These are phyloP conservation scores for Rhineura floridana DNA, from an alignment of 2,113 vertebrate species.

Conservation along the genomic window DNA sequence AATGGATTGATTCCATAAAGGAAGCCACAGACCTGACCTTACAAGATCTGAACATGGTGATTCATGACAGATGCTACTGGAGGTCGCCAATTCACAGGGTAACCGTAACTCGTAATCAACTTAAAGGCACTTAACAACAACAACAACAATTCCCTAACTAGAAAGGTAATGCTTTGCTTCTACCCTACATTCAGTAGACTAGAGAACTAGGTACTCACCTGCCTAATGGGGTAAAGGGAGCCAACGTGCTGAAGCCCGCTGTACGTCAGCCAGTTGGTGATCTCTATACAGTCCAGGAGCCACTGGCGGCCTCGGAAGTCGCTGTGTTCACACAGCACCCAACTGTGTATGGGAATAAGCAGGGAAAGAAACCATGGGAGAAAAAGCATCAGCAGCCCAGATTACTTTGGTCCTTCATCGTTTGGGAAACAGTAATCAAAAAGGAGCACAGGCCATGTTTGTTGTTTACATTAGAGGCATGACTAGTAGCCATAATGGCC, in stretches of 20 bases:
- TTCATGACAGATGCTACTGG: too few relatives aligned
- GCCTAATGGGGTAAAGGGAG: slow-evolving; percentile 89
- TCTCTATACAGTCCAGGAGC: slow-evolving; percentile 86
- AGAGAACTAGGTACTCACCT: slow-evolving; percentile 73
- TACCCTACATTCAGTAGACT: background rate
- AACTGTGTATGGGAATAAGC: slow-evolving; percentile 73
- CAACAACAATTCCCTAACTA: too few relatives aligned
- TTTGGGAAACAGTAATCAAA: background rate
- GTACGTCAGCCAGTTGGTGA: slow-evolving; percentile 94
- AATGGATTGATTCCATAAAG: too few relatives aligned
- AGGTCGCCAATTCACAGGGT: too few relatives aligned
- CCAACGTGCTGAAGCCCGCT: slow-evolving; percentile 86
- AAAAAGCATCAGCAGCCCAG: background rate
- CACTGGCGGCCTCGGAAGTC: slow-evolving; percentile 95
- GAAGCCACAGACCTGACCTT: too few relatives aligned
- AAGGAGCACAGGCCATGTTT: accelerated
- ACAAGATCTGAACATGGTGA: too few relatives aligned
- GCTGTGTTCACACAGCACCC: slow-evolving; percentile 92
- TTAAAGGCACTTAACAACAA: too few relatives aligned
- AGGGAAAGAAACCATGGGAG: accelerated
- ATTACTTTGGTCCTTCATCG: background rate
- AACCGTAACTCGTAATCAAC: too few relatives aligned
- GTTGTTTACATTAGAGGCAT: too few relatives aligned
- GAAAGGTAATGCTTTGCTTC: background rate
- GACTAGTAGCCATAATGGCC: background rate